Evolutionary conservation across 2,113 vertebrate species (phyloP).

Genomic region (Phylloscopus whistleri): DNA sequence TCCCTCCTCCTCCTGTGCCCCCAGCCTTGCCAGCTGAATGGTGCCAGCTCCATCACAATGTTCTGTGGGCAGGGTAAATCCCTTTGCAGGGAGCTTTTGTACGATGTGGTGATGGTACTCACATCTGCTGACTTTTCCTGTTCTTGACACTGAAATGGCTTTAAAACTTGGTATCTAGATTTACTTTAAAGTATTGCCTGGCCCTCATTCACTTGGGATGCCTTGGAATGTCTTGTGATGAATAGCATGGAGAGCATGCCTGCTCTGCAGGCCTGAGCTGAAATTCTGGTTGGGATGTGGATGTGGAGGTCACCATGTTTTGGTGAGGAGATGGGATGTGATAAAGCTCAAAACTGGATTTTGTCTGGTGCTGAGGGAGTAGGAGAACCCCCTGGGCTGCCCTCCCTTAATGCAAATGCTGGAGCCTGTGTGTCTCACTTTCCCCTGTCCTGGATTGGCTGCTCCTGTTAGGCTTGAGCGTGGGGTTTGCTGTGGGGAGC

Average conservation of each 20-base stretch:
- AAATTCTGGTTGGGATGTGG: background rate
- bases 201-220: background rate
- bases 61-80: background rate
- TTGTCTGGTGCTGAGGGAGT: background rate
- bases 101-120: fast-evolving
- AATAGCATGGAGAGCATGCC: background rate
- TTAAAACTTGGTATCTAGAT: background rate
- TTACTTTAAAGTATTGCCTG: background rate
- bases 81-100: background rate
- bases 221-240: background rate
- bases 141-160: background rate
- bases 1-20: background rate
- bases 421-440: background rate
- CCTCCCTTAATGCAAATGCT: background rate
- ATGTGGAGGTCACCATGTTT: background rate
- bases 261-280: background rate
- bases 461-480: background rate
- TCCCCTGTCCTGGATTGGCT: background rate
- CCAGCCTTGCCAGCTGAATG: background rate
- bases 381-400: background rate
- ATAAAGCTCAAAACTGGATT: background rate
- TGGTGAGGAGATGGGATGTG: background rate
- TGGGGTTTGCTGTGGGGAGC: background rate
- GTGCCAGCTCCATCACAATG: background rate
- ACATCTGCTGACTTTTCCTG: background rate